phyloP scores from a whole-genome alignment of 2,113 vertebrate genomes.

The Hiodon tergisus region DNA sequence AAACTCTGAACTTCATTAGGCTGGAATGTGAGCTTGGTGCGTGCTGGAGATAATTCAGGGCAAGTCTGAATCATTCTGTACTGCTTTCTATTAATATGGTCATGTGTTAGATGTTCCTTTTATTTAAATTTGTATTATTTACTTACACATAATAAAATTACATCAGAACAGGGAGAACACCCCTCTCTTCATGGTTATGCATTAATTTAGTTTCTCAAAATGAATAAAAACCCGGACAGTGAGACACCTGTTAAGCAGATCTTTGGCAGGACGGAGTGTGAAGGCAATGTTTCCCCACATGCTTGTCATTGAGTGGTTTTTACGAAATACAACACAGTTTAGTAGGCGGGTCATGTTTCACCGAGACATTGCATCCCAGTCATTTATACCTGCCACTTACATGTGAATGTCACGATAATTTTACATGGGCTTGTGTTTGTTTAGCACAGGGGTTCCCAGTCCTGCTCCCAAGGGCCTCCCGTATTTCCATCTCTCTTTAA shows the following conservation, averaged over 20 bases:
- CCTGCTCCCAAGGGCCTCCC: too few relatives aligned
- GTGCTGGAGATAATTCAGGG: background rate
- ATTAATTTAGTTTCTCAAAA: background rate
- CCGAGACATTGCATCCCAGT: too few relatives aligned
- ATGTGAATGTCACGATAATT: too few relatives aligned
- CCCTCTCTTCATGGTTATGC: background rate
- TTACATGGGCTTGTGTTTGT: too few relatives aligned
- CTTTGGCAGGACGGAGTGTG: background rate
- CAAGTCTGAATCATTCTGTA: background rate
- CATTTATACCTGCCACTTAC: too few relatives aligned
- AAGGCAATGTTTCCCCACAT: background rate
- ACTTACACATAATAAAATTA: background rate
- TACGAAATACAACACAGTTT: background rate
- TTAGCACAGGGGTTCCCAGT: too few relatives aligned
- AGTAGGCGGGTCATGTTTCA: too few relatives aligned
- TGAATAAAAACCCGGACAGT: background rate
- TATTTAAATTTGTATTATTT: background rate
- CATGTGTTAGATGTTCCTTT: background rate
- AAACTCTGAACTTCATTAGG: background rate
- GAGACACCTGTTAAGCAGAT: background rate
- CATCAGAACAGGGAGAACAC: background rate
- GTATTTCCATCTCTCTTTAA: too few relatives aligned
- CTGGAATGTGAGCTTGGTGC: background rate
- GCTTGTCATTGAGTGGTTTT: background rate
- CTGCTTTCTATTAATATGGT: background rate